A percentile compares a stretch with the other conserved stretches of the same genome.
Conservation (phyloP, 2,888 invertebrate genomes). For the Dasysyrphus tricinctus region DNA sequence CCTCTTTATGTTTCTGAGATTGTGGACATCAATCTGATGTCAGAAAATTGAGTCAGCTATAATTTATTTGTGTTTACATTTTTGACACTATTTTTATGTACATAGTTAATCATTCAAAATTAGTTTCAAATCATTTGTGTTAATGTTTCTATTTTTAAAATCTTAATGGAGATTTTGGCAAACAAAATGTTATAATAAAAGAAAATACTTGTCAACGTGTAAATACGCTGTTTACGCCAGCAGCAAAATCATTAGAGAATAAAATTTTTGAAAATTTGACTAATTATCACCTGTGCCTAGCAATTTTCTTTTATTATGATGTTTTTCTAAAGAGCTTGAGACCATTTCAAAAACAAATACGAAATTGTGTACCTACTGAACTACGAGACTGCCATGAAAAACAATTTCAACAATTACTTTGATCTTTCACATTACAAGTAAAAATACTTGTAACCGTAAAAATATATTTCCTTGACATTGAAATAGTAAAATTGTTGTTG, state of each 20-base stretch:
- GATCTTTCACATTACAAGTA: slow-evolving; percentile 44
- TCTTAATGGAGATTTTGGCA: background rate
- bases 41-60: too few species aligned
- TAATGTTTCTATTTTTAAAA: background rate
- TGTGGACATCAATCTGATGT: too few species aligned
- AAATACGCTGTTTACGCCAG: background rate
- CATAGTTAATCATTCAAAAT: background rate
- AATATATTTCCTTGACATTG: slow-evolving; percentile 65
- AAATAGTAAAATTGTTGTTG: slow-evolving; percentile 27
- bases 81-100: background rate
- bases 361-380: background rate
- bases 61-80: background rate
- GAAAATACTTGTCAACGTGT: background rate
- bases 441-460: slow-evolving; percentile 44
- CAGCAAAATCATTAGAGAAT: background rate
- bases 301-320: background rate
- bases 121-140: background rate
- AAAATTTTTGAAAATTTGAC: slow-evolving; percentile 12
- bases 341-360: background rate
- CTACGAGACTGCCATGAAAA: slow-evolving; percentile 6
- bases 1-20: too few species aligned
- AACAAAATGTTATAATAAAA: slow-evolving; percentile 8
- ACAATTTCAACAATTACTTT: slow-evolving; percentile 38
- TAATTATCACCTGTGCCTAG: slow-evolving; percentile 33
- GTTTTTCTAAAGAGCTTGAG: background rate